Evolutionary conservation across 2,797 vertebrate genomes (phyloP).

Genomic region (Gymnothorax reevesii): DNA sequence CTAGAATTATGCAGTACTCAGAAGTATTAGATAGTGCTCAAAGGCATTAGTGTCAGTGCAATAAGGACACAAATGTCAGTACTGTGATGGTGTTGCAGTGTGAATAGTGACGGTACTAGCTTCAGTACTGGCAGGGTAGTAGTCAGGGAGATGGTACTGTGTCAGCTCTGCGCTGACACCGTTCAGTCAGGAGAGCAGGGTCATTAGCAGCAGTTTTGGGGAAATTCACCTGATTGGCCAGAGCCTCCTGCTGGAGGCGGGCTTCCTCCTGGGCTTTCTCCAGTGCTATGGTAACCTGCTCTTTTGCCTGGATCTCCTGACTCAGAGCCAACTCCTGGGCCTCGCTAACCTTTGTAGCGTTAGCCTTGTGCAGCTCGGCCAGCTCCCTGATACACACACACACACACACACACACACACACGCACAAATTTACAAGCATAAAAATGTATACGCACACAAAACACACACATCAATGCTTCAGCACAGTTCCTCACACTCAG

Average conservation of each 20-base stretch:
- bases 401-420: neutral
- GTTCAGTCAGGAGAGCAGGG: neutral
- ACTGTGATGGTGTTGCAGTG: neutral
- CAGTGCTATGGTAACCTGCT: conserved; percentile 82
- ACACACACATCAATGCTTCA: neutral
- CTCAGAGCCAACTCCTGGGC: conserved; percentile 87
- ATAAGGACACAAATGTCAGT: neutral
- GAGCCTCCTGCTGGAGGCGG: conserved; percentile 86
- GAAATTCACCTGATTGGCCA: conserved; percentile 83
- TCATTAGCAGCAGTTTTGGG: neutral
- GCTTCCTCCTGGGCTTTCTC: conserved; percentile 89
- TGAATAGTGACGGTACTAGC: neutral
- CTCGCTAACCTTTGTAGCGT: conserved; percentile 88
- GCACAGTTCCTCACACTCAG: neutral
- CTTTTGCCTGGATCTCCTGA: conserved; percentile 85
- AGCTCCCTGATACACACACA: conserved; percentile 78
- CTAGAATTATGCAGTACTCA: too few relatives aligned
- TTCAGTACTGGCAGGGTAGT: neutral
- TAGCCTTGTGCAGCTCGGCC: conserved; percentile 90
- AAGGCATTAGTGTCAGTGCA: too few relatives aligned
- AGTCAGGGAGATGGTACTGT: neutral
- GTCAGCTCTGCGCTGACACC: neutral
- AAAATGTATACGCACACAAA: neutral
- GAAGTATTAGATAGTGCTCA: too few relatives aligned
- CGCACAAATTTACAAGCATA: neutral